These are phyloP conservation scores for Conomelus anceps DNA, from an alignment of 2,888 invertebrate species.

Conservation along the genomic window DNA sequence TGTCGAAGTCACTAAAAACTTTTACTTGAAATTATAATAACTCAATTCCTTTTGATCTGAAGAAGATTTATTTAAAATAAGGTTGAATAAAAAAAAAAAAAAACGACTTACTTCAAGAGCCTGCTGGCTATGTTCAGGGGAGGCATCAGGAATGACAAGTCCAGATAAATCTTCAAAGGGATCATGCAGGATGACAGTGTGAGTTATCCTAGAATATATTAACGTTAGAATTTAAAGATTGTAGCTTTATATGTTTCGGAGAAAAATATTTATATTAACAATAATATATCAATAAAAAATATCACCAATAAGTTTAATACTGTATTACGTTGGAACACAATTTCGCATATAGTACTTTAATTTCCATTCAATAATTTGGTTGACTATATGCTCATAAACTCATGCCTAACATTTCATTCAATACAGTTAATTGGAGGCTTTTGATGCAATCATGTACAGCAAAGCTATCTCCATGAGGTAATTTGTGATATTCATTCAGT, in stretches of 20 bases:
- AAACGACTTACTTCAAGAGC: slow-evolving; percentile 32
- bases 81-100: neutral
- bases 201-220: slow-evolving; percentile 65
- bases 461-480: no score
- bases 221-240: neutral
- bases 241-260: neutral
- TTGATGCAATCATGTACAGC: no score
- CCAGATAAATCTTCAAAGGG: slow-evolving; percentile 86
- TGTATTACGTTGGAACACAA: no score
- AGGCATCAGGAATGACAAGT: slow-evolving; percentile 69
- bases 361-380: no score
- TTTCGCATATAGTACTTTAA: no score
- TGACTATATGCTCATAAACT: no score
- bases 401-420: no score
- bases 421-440: no score
- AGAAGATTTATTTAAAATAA: neutral
- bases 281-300: no score
- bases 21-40: neutral
- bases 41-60: neutral
- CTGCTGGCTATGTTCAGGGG: slow-evolving; percentile 66
- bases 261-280: neutral
- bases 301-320: no score
- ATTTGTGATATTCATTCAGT: no score
- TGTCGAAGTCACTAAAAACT: no score
- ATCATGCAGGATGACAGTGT: slow-evolving; percentile 92